phyloP scores from a whole-genome alignment of 1,140 invertebrate genomes.

The Lerema accius region DNA sequence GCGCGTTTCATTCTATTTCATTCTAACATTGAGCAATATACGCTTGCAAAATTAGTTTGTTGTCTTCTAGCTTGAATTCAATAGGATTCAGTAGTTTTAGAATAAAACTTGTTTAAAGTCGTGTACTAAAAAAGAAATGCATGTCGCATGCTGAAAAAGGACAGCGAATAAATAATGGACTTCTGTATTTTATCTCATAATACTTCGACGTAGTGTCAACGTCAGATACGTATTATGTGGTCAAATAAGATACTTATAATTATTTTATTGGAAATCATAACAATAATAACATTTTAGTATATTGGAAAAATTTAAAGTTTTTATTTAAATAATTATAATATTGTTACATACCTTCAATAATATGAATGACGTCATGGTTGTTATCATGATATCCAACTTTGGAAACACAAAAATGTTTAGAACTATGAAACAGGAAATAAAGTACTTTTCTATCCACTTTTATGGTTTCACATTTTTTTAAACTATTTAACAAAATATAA shows the following conservation, averaged over 20 bases:
- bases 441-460: conserved; percentile 57
- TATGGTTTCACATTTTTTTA: conserved; percentile 58
- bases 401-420: conserved; percentile 69
- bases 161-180: conserved; percentile 30
- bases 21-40: conserved; percentile 45
- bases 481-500: conserved; percentile 33
- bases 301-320: conserved; percentile 16
- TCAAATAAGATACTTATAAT: conserved; percentile 72
- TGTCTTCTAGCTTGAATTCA: not conserved
- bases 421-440: conserved; percentile 49
- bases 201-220: conserved; percentile 42
- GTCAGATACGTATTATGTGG: conserved; percentile 55
- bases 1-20: conserved; percentile 46
- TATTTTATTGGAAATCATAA: conserved; percentile 49
- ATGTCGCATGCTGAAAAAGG: conserved; percentile 36
- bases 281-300: conserved; percentile 18
- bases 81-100: conserved; percentile 36
- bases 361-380: conserved; percentile 83
- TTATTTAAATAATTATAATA: conserved; percentile 12
- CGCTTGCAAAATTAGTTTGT: not conserved
- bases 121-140: conserved; percentile 9
- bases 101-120: conserved; percentile 23
- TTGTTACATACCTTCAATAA: conserved; percentile 73
- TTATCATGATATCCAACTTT: conserved; percentile 80
- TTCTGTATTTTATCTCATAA: conserved; percentile 34